A percentile compares a stretch with the other conserved stretches of the same genome.
Evolutionary conservation across 1,140 invertebrate genomes (phyloP).

Genomic region (Lithobius niger): DNA sequence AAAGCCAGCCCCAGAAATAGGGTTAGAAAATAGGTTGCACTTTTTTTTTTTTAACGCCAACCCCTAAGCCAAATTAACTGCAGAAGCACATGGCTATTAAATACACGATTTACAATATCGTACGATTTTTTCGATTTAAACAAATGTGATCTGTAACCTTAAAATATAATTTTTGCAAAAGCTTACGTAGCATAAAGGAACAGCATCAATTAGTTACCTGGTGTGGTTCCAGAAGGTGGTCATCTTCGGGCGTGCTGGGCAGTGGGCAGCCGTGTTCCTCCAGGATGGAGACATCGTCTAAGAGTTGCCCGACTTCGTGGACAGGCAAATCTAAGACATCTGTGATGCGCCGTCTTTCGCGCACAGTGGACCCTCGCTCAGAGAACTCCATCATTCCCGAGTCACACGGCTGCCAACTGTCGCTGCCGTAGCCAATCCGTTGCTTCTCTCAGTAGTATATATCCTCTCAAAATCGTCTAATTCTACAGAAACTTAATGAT

Average conservation of each 20-base stretch:
- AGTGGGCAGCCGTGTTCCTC: constrained; percentile 54
- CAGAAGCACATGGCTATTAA: background rate
- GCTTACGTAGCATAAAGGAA: constrained; percentile 21
- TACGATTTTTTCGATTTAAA: constrained; percentile 7
- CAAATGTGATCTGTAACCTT: background rate
- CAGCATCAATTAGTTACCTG: constrained; percentile 18
- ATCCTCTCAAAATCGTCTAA: too few relatives aligned
- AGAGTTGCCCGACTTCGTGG: constrained; percentile 17
- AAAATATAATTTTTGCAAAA: constrained; percentile 14
- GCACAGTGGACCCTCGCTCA: background rate
- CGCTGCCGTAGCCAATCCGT: too few relatives aligned
- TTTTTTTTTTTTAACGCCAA: too few relatives aligned
- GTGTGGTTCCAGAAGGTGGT: constrained; percentile 61
- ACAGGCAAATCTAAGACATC: constrained; percentile 4
- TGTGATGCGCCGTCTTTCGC: constrained; percentile 1
- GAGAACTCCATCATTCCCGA: constrained; percentile 3
- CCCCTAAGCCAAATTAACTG: background rate
- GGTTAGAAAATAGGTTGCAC: too few relatives aligned
- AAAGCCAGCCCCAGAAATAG: too few relatives aligned
- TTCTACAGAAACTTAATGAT: too few relatives aligned
- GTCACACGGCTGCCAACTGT: too few relatives aligned
- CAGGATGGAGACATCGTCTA: constrained; percentile 43
- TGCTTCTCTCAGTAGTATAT: too few relatives aligned
- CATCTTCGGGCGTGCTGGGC: constrained; percentile 73
- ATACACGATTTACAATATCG: constrained; percentile 13